Percentiles rank a stretch among this genome's conserved stretches.
Conservation (phyloP, 2,797 vertebrate genomes). For the Podarcis lilfordi region DNA sequence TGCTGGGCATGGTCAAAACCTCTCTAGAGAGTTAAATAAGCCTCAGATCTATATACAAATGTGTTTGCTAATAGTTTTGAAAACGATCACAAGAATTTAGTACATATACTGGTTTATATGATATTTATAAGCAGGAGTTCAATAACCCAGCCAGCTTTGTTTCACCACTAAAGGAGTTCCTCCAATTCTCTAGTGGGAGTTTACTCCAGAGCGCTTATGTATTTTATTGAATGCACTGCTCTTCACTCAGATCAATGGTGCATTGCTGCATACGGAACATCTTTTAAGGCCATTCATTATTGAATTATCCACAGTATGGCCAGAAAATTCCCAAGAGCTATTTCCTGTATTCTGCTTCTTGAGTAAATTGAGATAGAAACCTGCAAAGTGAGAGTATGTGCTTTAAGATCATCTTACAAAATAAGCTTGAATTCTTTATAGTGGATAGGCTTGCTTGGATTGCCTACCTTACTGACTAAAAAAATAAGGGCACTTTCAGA, state of each 20-base stretch:
- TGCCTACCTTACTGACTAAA: conserved; percentile 38
- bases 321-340: conserved; percentile 37
- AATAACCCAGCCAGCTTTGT: conserved; percentile 30
- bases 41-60: not conserved
- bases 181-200: not conserved
- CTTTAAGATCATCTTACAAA: conserved; percentile 26
- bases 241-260: conserved; percentile 31
- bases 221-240: not conserved
- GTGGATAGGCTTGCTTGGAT: conserved; percentile 24
- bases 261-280: conserved; percentile 32
- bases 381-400: not conserved
- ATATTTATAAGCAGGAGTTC: not conserved
- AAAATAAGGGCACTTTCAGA: not conserved
- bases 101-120: not conserved
- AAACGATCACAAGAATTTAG: conserved; percentile 2
- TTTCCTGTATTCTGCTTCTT: conserved; percentile 18
- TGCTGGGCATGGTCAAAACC: not conserved
- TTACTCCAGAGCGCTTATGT: not conserved
- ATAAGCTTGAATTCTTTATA: conserved; percentile 29
- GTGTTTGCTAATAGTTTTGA: not conserved
- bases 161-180: not conserved
- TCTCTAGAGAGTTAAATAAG: conserved; percentile 9
- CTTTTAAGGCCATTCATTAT: conserved; percentile 54
- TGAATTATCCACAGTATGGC: conserved; percentile 37
- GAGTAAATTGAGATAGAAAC: conserved; percentile 37